Base-by-base conservation (phyloP, 2,113 vertebrate species). In the Falco punctatus region DNA sequence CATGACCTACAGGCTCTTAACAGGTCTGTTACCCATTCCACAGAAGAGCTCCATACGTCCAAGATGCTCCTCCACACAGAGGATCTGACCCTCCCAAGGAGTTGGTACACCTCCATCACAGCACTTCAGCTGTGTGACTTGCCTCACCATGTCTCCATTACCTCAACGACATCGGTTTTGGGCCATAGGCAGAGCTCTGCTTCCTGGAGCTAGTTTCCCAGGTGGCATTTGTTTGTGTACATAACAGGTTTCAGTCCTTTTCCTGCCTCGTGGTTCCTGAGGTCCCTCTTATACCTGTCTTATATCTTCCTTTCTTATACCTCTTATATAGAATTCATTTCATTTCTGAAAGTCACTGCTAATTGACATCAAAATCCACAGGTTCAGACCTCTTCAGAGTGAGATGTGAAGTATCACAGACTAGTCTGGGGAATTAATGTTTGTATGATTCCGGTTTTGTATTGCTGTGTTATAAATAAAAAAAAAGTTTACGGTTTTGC, bases 111-210 rank as follows among this genome's bases (percentile, higher is more conserved):
- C 35, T 77, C 57, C 48, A 19, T 48, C 46, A 54, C 38, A 38
- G 33, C 3, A 2, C 21, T 80, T 19, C 16, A 11, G 40, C 19
- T 19, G 0, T 28, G 19, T 2, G 6, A 80, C 28, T 40, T 55
- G 19, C 44, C 19, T 23, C 20, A 24, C 44, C 2, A 1, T 15
- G 10, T 28, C 23, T 70, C 23, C 10, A 1, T 54, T 28, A 71
- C n/a, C 18, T 46, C 40, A 19, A 15, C 33, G 12, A 10, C 0
- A 3, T 33, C 28, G 28, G 28, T 72, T 54, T 20, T 10, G 66
- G 12, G 27, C 73, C 44, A 16, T 10, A 1, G 5, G 30, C 72
- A 67, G 44, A 78, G 54, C 16, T 44, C 35, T n/a, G 24, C 57
- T 64, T 79, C 22, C n/a, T 12, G 35, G 21, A 51, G 58, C 32